Base-by-base conservation (phyloP, 1,140 invertebrate genomes). In the Pseudomyrmex sp. region DNA sequence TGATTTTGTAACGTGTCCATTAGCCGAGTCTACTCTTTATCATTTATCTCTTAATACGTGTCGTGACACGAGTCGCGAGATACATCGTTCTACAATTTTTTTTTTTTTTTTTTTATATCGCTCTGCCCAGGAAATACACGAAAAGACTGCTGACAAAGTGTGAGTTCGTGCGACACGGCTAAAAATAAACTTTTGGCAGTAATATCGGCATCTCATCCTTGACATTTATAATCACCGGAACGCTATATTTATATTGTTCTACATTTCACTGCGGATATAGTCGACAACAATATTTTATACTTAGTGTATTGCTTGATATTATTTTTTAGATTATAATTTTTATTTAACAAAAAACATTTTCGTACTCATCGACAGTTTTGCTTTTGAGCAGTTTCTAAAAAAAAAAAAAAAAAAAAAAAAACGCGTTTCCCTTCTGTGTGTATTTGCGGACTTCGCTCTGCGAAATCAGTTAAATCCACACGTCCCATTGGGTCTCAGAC, bases 1-100 rank as follows among this genome's bases (percentile, higher is more conserved):
- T 80, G 83, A 88, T 85, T 88, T 83, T 82, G 46, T 85, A 87
- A 85, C 66, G 56, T 85, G 59, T 82, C 83, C 59, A 88, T 88
- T 87, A 87, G 56, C 76, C 48, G 12, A 13, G 58, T 15, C 35
- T 56, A 18, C 26, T 59, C 61, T 73, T 48, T 52, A 72, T 56
- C 54, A 66, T 88, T 65, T 72, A 72, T 88, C 82, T 87, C 18
- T n/a, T 61, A 35, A 82, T 52, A 15, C 15, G 18, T 12, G 68
- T 35, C 54, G 18, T 18, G 63, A 62, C 65, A 23, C 48, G 13
- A 56, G 76, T 26, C 15, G 54, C 63, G 62, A 56, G 44, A 62
- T 59, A 62, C 59, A 66, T 66, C 52, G 35, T 44, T 26, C 1
- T 20, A n/a, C n/a, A 46, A 48, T 18, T 74, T 59, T 66, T 18